Percentiles rank a stretch among this genome's conserved stretches.
Evolutionary conservation across 2,113 vertebrate genomes (phyloP).

Genomic region (Phalacrocorax pelagicus): DNA sequence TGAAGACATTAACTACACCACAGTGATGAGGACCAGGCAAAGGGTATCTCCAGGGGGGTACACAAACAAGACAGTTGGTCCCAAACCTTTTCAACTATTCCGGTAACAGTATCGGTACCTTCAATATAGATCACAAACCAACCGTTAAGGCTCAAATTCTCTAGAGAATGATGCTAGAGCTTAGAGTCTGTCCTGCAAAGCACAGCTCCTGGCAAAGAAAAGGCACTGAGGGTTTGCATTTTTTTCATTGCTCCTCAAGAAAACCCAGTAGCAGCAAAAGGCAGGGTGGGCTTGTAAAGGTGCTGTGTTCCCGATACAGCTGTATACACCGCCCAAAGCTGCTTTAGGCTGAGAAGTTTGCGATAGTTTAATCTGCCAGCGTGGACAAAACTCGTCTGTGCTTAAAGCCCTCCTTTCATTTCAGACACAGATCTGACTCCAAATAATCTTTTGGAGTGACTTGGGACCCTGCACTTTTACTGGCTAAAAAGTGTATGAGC

Average conservation of each 20-base stretch:
- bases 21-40: background rate
- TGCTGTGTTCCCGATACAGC: accelerated
- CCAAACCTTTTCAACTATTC: background rate
- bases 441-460: background rate
- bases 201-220: background rate
- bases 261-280: background rate
- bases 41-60: background rate
- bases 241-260: background rate
- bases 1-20: background rate
- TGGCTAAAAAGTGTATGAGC: background rate
- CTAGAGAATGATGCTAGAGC: background rate
- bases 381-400: background rate
- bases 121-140: background rate
- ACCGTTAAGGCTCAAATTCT: background rate
- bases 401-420: background rate
- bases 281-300: background rate
- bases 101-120: background rate
- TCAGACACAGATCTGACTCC: background rate
- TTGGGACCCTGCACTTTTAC: background rate
- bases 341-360: background rate
- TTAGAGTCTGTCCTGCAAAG: background rate
- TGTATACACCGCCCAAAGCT: background rate
- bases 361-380: background rate
- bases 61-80: background rate
- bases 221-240: background rate